Evolutionary conservation across 2,888 invertebrate genomes (phyloP).

Genomic region (Holacanthella duospinosa): DNA sequence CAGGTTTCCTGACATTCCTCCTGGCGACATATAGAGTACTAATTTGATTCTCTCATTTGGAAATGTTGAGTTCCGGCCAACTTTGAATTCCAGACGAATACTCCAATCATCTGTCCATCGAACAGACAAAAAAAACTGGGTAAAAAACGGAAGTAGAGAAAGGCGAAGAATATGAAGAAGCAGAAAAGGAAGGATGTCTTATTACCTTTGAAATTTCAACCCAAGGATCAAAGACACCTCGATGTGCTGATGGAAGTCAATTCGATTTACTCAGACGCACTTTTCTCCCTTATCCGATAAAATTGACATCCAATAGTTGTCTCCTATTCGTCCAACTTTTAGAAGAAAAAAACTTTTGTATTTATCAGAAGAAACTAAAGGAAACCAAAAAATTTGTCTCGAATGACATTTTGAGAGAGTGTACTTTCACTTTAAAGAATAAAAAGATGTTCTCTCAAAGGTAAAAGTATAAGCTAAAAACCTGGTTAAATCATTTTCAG

Average conservation of each 20-base stretch:
- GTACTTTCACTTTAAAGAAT: conserved; percentile 36
- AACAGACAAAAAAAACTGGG: conserved; percentile 25
- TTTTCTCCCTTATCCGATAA: background rate
- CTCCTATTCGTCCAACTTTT: background rate
- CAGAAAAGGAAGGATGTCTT: conserved; percentile 33
- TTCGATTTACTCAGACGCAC: conserved; percentile 32
- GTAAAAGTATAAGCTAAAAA: conserved; percentile 13
- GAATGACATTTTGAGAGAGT: too few relatives aligned
- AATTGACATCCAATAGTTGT: background rate
- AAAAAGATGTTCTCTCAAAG: conserved; percentile 34
- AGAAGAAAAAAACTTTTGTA: background rate
- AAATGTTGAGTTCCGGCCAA: conserved; percentile 23
- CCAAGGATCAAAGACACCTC: conserved; percentile 24
- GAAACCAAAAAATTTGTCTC: too few relatives aligned
- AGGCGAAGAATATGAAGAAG: conserved; percentile 23
- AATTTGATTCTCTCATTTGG: too few relatives aligned
- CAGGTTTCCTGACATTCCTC: too few relatives aligned
- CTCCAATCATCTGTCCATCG: conserved; percentile 37
- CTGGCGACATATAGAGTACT: too few relatives aligned
- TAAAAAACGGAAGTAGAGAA: conserved; percentile 11
- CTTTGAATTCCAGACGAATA: conserved; percentile 33
- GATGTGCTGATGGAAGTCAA: conserved; percentile 34
- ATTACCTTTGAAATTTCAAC: conserved; percentile 33
- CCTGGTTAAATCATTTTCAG: conserved; percentile 16
- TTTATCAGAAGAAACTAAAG: too few relatives aligned